A percentile compares a stretch with the other conserved stretches of the same genome.
phyloP scores from a whole-genome alignment of 2,113 vertebrate species.

The Alosa alosa region DNA sequence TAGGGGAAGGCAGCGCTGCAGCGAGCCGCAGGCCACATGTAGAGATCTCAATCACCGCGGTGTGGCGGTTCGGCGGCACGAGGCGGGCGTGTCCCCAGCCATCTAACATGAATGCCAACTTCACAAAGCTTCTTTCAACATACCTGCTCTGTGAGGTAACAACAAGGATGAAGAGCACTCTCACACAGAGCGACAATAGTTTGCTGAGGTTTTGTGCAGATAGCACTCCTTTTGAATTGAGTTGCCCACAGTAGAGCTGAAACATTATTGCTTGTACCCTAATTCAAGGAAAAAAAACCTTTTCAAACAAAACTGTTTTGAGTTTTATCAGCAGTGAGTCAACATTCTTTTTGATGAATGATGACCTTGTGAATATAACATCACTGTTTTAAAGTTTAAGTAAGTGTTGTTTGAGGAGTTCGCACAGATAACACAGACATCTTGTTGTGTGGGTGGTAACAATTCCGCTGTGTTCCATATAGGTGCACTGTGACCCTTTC shows the following conservation, averaged over 20 bases:
- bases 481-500: background rate
- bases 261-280: background rate
- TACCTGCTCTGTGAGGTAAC: background rate
- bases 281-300: background rate
- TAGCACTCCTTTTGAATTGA: background rate
- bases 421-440: background rate
- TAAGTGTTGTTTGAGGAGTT: background rate
- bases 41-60: conserved; percentile 2
- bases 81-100: background rate
- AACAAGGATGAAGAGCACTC: background rate
- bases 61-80: background rate
- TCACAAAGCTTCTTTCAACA: background rate
- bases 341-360: background rate
- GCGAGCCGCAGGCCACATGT: background rate
- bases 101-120: background rate
- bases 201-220: background rate
- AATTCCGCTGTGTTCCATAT: background rate
- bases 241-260: background rate
- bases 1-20: background rate
- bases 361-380: background rate
- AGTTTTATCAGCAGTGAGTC: background rate
- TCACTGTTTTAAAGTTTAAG: background rate
- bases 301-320: background rate
- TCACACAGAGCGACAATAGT: background rate
- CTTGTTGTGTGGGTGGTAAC: background rate